These are phyloP conservation scores for Formicarius rufipectus DNA, from an alignment of 2,113 vertebrate species.

Conservation along the genomic window DNA sequence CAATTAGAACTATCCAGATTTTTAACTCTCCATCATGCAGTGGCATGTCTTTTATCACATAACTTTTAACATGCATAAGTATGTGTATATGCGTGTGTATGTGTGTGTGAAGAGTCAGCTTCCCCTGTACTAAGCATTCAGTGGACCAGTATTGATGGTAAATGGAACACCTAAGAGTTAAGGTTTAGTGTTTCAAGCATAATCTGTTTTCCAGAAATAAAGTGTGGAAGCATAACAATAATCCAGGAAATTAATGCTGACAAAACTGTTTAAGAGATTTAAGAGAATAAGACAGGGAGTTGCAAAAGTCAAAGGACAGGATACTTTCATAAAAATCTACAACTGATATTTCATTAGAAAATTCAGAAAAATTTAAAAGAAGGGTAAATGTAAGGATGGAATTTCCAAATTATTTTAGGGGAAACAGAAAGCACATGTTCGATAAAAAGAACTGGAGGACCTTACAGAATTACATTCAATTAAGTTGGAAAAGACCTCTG, in stretches of 20 bases:
- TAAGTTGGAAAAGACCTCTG: no score
- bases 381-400: not conserved
- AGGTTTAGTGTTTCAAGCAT: not conserved
- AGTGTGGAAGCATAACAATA: not conserved
- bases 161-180: not conserved
- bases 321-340: not conserved
- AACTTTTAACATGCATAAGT: rapidly evolving
- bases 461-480: not conserved
- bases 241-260: not conserved
- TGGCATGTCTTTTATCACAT: not conserved
- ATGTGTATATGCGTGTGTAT: no score
- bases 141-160: not conserved
- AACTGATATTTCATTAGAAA: not conserved
- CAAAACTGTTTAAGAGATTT: not conserved
- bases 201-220: not conserved
- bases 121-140: not conserved
- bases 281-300: not conserved
- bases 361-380: not conserved
- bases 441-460: not conserved
- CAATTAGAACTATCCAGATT: not conserved
- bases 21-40: not conserved
- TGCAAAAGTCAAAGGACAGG: not conserved
- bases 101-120: not conserved
- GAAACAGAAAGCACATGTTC: not conserved
- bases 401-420: not conserved